phyloP scores from a whole-genome alignment of 2,797 vertebrate species.

The Eupleurogrammus muticus region DNA sequence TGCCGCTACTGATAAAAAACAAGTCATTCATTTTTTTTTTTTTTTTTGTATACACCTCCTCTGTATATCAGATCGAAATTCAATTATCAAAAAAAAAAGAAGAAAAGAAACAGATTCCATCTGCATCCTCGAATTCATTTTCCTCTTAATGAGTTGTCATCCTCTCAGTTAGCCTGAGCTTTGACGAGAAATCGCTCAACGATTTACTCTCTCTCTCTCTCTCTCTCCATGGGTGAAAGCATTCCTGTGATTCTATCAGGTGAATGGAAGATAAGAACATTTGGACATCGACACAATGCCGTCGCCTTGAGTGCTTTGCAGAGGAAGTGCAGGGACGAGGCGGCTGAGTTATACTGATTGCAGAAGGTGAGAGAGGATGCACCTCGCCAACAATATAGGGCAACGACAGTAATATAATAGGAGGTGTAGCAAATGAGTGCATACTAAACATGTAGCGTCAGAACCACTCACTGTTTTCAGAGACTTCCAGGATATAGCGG shows the following conservation, averaged over 20 bases:
- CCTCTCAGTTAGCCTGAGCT: constrained; percentile 53
- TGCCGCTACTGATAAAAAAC: constrained; percentile 57
- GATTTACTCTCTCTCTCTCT: no score
- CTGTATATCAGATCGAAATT: constrained; percentile 74
- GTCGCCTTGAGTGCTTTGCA: constrained; percentile 27
- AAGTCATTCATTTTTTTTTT: no score
- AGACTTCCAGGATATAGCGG: constrained; percentile 94
- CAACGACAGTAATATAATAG: constrained; percentile 41
- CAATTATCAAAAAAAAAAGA: constrained; percentile 61
- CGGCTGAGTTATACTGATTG: constrained; percentile 47
- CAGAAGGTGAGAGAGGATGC: constrained; percentile 35
- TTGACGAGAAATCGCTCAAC: constrained; percentile 53
- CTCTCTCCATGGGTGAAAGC: constrained; percentile 47
- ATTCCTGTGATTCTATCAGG: constrained; percentile 58
- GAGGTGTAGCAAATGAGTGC: constrained; percentile 25
- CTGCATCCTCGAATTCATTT: constrained; percentile 71
- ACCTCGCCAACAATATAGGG: constrained; percentile 41
- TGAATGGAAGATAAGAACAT: constrained; percentile 35
- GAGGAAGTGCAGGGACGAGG: constrained; percentile 29
- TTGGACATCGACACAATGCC: constrained; percentile 45
- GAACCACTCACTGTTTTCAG: constrained; percentile 95
- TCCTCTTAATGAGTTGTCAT: constrained; percentile 73
- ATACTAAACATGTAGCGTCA: no score
- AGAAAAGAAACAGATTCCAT: constrained; percentile 68
- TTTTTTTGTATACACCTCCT: constrained; percentile 57